phyloP scores from a whole-genome alignment of 2,113 vertebrate species.

The Zosterops pallidus region DNA sequence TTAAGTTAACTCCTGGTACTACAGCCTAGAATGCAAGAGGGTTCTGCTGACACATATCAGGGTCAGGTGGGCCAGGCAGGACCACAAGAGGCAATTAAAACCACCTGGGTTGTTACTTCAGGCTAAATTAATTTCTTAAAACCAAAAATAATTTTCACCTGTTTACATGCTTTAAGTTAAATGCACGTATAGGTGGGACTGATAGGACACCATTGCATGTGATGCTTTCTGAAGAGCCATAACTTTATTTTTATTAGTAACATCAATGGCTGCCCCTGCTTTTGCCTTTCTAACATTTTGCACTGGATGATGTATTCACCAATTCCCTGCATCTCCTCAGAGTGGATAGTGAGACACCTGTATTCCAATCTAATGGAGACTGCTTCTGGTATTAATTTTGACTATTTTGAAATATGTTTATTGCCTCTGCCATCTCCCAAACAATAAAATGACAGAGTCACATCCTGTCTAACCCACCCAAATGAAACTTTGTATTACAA shows the following conservation, averaged over 20 bases:
- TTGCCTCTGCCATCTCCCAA: not conserved
- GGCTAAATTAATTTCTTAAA: not conserved
- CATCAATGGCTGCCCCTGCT: not conserved
- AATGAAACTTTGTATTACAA: not conserved
- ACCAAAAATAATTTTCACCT: not conserved
- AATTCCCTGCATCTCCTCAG: not conserved
- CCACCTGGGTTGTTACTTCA: not conserved
- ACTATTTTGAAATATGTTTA: not conserved
- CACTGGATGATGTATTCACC: not conserved
- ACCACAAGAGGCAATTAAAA: not conserved
- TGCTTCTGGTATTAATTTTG: not conserved
- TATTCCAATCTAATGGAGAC: not conserved
- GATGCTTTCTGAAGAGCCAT: not conserved
- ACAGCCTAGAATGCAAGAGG: not conserved
- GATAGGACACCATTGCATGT: rapidly evolving
- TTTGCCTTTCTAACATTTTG: not conserved
- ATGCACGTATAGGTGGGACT: not conserved
- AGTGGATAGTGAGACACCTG: not conserved
- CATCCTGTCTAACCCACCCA: not conserved
- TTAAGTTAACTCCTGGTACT: not conserved
- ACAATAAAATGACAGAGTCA: not conserved
- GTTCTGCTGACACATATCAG: not conserved
- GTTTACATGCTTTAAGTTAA: not conserved
- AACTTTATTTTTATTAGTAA: not conserved
- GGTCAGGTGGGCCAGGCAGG: not conserved